Base-by-base conservation (phyloP, 1,140 invertebrate species). In the Planococcus citri region DNA sequence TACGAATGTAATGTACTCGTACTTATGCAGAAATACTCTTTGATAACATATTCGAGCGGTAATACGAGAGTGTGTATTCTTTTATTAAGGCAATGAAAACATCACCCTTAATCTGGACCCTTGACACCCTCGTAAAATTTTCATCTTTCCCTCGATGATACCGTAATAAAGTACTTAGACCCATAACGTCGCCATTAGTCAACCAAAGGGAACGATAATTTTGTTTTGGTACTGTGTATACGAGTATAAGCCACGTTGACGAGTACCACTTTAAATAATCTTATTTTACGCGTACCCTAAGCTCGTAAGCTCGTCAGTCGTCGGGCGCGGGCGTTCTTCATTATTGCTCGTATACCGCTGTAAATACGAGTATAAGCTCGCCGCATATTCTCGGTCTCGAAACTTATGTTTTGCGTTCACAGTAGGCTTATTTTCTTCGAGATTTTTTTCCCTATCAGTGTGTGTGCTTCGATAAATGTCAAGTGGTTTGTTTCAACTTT, bases 81-180 rank as follows among this genome's bases (percentile, higher is more conserved):
- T 51, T 51, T 51, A 51, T 51, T 51, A 51, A 12, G 4, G 41
- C 41, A 51, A 51, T 51, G 41, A 51, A 51, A 51, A 51, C 41
- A 51, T 51, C 41, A 51, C 41, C 41, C 41, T 51, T 51, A 51
- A 51, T 51, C 41, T 51, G 41, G 41, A 51, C 41, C 41, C 41
- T 51, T 51, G n/a, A 51, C 41, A 51, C 41, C 41, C 41, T 51
- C 10, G 41, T 64, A 25, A 25, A 64, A 64, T 64, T 64, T 64
- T 64, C 60, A 64, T 64, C 60, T 27, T 64, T 27, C 60, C 60
- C 60, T 64, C 20, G 22, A 64, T 64, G 22, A 64, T 64, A 24
- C 51, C 41, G 41, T 51, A 51, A 51, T 51, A 51, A 51, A 51
- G 41, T 51, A 51, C 41, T 51, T 51, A 51, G 41, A 51, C 41